Conservation (phyloP, 2,113 vertebrate genomes). For the Arothron firmamentum region DNA sequence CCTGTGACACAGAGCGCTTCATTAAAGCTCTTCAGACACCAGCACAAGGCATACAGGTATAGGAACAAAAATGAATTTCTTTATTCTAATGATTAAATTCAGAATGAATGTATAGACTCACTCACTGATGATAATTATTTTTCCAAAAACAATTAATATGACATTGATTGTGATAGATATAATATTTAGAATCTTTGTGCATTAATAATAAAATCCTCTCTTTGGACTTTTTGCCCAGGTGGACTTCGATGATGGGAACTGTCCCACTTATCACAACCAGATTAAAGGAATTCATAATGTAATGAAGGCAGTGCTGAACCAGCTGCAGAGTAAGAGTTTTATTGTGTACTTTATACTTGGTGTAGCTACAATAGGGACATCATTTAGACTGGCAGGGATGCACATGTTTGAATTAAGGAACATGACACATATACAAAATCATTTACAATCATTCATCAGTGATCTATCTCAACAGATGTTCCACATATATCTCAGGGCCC, state of each 20-base stretch:
- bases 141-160: too few species aligned
- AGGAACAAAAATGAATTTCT: not conserved
- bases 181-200: not conserved
- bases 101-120: not conserved
- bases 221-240: conserved; percentile 53
- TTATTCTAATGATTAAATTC: not conserved
- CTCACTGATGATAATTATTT: too few species aligned
- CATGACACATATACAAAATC: too few species aligned
- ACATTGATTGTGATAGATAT: too few species aligned
- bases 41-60: conserved; percentile 80
- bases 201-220: not conserved
- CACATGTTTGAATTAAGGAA: not conserved
- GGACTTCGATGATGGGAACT: conserved; percentile 82
- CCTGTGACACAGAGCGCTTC: conserved; percentile 71
- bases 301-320: conserved; percentile 64
- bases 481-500: conserved; percentile 74
- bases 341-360: not conserved
- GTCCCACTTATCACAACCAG: conserved; percentile 76
- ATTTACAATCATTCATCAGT: too few species aligned
- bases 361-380: not conserved
- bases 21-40: conserved; percentile 65
- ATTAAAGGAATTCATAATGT: conserved; percentile 78
- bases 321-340: conserved; percentile 62
- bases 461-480: conserved; percentile 45
- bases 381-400: not conserved